phyloP scores from a whole-genome alignment of 2,888 invertebrate species.

The Thysanoteuthis rhombus region DNA sequence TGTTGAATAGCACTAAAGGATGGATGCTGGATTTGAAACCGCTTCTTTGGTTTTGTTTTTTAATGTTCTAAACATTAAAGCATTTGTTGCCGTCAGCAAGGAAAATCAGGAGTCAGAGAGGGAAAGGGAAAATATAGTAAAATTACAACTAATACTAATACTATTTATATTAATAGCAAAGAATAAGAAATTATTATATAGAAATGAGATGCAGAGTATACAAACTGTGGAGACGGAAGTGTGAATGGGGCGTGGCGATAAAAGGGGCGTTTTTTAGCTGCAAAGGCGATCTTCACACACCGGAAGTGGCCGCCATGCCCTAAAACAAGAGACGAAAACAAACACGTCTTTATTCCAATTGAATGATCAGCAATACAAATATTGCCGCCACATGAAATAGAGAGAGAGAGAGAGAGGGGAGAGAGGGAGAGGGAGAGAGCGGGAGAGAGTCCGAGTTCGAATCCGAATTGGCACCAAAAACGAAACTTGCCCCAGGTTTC shows the following conservation, averaged over 20 bases:
- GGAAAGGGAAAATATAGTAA: too few species aligned
- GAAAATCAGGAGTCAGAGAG: too few species aligned
- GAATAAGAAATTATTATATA: not conserved
- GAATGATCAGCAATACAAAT: not conserved
- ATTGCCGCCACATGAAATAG: not conserved
- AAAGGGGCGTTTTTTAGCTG: not conserved
- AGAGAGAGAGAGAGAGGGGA: not conserved
- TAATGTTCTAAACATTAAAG: too few species aligned
- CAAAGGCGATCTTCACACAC: not conserved
- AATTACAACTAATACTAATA: too few species aligned
- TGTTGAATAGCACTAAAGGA: too few species aligned
- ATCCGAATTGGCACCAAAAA: not conserved
- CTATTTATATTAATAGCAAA: too few species aligned
- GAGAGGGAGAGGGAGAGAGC: not conserved
- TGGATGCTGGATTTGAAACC: too few species aligned
- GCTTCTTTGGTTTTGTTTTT: too few species aligned
- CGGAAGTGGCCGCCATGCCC: slow-evolving; percentile 12
- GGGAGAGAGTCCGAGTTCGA: not conserved
- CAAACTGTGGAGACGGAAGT: not conserved
- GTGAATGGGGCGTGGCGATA: not conserved
- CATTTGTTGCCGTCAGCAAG: too few species aligned
- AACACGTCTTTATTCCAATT: not conserved
- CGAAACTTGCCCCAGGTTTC: not conserved
- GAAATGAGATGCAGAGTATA: fast-evolving
- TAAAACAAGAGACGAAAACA: not conserved